Evolutionary conservation across 2,888 invertebrate genomes (phyloP).

Genomic region (Calliopum simillimum): DNA sequence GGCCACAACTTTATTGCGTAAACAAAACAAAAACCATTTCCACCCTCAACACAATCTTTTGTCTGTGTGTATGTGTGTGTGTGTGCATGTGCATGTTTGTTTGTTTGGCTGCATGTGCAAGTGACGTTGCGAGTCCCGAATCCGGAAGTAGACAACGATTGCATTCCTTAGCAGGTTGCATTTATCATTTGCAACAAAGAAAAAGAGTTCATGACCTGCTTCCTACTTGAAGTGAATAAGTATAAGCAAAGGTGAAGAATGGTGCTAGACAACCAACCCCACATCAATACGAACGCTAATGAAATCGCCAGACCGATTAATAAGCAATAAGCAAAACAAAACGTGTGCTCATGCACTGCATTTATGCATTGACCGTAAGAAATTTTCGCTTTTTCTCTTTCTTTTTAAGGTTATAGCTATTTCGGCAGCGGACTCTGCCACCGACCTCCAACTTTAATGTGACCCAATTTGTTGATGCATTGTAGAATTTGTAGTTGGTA

Average conservation of each 20-base stretch:
- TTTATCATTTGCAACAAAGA: not conserved
- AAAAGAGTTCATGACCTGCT: conserved; percentile 21
- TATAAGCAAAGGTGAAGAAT: not conserved
- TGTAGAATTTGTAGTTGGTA: not conserved
- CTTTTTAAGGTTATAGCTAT: conserved; percentile 38
- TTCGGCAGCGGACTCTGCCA: conserved; percentile 36
- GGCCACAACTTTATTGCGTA: conserved; percentile 60
- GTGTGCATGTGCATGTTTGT: conserved; percentile 16
- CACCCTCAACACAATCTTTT: conserved; percentile 38
- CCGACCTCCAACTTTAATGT: not conserved
- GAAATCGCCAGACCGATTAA: conserved; percentile 12
- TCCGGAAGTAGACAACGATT: not conserved
- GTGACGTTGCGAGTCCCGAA: not conserved
- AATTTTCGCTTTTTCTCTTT: not conserved
- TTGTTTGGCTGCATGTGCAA: conserved; percentile 2
- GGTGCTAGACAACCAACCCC: not conserved
- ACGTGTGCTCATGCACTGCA: too few relatives aligned
- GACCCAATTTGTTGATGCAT: not conserved
- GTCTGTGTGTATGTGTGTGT: conserved; percentile 22
- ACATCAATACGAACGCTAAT: conserved; percentile 17
- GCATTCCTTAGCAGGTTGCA: not conserved
- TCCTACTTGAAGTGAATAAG: not conserved
- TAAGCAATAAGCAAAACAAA: not conserved
- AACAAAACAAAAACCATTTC: conserved; percentile 57
- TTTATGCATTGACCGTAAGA: conserved; percentile 2